Evolutionary conservation across 2,797 vertebrate genomes (phyloP).

Genomic region (Phaenicophaeus curvirostris): DNA sequence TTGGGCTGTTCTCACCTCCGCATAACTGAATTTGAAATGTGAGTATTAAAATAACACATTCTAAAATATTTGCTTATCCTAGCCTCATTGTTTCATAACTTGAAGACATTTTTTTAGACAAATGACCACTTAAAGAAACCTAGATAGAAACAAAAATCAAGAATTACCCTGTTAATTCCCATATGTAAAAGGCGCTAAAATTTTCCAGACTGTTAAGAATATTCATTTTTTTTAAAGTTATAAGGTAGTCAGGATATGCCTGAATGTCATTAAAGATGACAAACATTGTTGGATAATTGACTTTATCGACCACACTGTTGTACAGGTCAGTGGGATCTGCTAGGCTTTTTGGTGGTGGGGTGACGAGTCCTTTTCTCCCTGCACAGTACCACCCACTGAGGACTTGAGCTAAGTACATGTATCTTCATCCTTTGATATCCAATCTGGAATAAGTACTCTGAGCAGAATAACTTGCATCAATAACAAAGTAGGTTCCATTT

Average conservation of each 20-base stretch:
- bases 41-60: neutral
- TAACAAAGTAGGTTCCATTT: slow-evolving; percentile 90
- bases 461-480: slow-evolving; percentile 82
- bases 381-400: slow-evolving; percentile 80
- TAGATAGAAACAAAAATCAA: neutral
- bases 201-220: neutral
- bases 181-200: neutral
- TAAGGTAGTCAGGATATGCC: slow-evolving; percentile 90
- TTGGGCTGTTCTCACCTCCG: neutral
- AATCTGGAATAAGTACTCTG: slow-evolving; percentile 75
- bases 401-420: slow-evolving; percentile 88
- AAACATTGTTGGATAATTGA: slow-evolving; percentile 72
- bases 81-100: neutral
- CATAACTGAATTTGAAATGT: neutral
- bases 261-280: slow-evolving; percentile 87
- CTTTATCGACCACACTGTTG: slow-evolving; percentile 82
- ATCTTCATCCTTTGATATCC: slow-evolving; percentile 69
- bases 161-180: neutral
- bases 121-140: neutral
- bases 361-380: slow-evolving; percentile 61
- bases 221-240: slow-evolving; percentile 81
- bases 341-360: slow-evolving; percentile 76
- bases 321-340: slow-evolving; percentile 58
- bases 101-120: neutral
- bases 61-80: neutral